These are phyloP conservation scores for Mesocentrotus franciscanus DNA, from an alignment of 53 echinoderm and acorn worm species.

Conservation along the genomic window DNA sequence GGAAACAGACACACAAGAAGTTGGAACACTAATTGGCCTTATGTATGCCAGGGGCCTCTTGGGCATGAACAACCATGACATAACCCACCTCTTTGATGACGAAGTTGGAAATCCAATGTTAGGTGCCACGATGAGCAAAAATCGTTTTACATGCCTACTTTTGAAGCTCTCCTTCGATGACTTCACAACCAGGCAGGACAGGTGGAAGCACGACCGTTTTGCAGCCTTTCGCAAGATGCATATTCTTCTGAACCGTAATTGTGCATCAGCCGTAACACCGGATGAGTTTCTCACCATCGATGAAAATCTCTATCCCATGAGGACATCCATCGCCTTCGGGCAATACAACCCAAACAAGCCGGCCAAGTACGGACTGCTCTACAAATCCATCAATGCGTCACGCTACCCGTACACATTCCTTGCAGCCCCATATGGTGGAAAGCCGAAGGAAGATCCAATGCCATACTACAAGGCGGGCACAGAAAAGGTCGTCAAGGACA, in stretches of 20 bases:
- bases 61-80: not conserved
- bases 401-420: constrained; percentile 47
- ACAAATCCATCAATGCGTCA: constrained; percentile 2
- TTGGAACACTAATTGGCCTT: not conserved
- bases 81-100: not conserved
- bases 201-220: constrained; percentile 49
- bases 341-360: constrained; percentile 49
- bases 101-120: not conserved
- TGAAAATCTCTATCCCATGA: constrained; percentile 50
- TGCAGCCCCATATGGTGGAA: constrained; percentile 39
- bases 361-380: constrained; percentile 46
- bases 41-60: constrained; percentile 7
- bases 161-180: constrained; percentile 9
- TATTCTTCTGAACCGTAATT: not conserved
- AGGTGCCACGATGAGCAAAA: constrained; percentile 51
- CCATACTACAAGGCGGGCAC: not conserved
- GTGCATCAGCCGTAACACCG: constrained; percentile 35
- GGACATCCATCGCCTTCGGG: not conserved
- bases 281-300: constrained; percentile 50
- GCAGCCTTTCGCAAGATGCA: constrained; percentile 29
- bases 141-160: constrained; percentile 1
- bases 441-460: constrained; percentile 38
- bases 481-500: not conserved
- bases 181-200: not conserved
- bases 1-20: not conserved